These are phyloP conservation scores for Peromyscus eremicus DNA, from an alignment of 2,797 vertebrate species.

Conservation along the genomic window DNA sequence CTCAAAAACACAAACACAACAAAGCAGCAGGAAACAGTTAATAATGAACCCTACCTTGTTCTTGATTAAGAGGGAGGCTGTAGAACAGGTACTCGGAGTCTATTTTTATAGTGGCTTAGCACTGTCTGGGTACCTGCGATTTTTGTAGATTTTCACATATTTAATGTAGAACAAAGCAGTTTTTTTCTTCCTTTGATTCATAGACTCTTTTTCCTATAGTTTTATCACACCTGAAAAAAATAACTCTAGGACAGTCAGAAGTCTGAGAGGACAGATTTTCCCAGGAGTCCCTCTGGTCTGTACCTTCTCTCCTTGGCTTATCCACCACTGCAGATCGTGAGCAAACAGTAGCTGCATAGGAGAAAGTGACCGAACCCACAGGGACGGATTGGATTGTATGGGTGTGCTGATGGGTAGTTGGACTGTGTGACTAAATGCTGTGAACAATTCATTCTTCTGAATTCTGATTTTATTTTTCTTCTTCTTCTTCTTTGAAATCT, in stretches of 20 bases:
- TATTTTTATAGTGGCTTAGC: slow-evolving; percentile 21
- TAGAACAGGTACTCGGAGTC: not conserved
- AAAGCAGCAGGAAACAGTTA: not conserved
- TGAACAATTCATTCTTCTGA: not conserved
- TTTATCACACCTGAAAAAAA: slow-evolving; percentile 48
- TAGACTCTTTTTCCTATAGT: not conserved
- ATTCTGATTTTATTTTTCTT: not conserved
- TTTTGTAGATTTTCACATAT: slow-evolving; percentile 38
- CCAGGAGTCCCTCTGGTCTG: not conserved
- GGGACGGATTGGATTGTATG: not conserved
- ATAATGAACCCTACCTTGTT: not conserved
- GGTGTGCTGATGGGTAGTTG: not conserved
- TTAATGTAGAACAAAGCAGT: slow-evolving; percentile 8
- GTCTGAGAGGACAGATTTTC: not conserved
- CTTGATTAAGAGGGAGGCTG: not conserved
- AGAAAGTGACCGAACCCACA: slow-evolving; percentile 49
- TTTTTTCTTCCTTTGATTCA: slow-evolving; percentile 16
- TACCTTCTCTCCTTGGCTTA: not conserved
- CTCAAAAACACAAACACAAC: not conserved
- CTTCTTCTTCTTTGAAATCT: slow-evolving; percentile 69
- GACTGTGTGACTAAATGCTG: not conserved
- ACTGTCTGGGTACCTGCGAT: not conserved
- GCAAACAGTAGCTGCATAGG: slow-evolving; percentile 23
- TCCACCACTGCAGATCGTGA: slow-evolving; percentile 18
- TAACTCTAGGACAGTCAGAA: slow-evolving; percentile 44